Percentiles rank a stretch among this genome's conserved stretches.
phyloP scores from a whole-genome alignment of 1,140 invertebrate genomes.

The Lepidurus apus region DNA sequence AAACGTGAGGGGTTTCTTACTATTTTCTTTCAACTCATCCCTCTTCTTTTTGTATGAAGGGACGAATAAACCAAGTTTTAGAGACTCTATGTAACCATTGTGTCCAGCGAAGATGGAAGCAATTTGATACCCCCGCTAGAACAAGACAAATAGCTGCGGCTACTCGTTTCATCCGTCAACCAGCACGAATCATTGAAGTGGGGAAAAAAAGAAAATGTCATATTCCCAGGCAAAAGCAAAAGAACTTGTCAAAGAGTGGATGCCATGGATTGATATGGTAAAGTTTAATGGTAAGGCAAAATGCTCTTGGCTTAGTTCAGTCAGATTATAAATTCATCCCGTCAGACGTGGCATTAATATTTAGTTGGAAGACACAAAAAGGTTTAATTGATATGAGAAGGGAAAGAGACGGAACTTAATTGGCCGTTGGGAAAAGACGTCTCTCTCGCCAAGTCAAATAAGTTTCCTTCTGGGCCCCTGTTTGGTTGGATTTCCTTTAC shows the following conservation, averaged over 20 bases:
- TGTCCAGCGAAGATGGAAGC: slow-evolving; percentile 11
- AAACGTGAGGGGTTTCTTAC: neutral
- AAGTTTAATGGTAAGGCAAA: too few species aligned
- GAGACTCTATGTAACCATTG: neutral
- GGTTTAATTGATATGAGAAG: neutral
- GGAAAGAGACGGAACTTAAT: neutral
- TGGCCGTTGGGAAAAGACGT: neutral
- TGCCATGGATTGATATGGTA: too few species aligned
- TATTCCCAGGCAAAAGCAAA: too few species aligned
- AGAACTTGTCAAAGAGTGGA: too few species aligned
- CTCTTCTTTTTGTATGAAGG: neutral
- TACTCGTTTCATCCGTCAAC: slow-evolving; percentile 6
- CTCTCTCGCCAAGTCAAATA: neutral
- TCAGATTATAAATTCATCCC: too few species aligned
- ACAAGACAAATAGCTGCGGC: slow-evolving; percentile 13
- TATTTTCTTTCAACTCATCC: neutral
- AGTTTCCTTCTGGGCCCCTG: neutral
- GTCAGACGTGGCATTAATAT: neutral
- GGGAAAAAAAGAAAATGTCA: neutral
- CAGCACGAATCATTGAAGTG: neutral
- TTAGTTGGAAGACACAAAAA: neutral
- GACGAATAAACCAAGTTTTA: neutral
- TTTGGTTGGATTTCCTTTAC: neutral
- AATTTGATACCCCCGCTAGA: slow-evolving; percentile 3
- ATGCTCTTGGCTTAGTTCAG: too few species aligned